Percentiles rank a stretch among this genome's conserved stretches.
Evolutionary conservation across 2,113 vertebrate genomes (phyloP).

Genomic region (Gopherus flavomarginatus): DNA sequence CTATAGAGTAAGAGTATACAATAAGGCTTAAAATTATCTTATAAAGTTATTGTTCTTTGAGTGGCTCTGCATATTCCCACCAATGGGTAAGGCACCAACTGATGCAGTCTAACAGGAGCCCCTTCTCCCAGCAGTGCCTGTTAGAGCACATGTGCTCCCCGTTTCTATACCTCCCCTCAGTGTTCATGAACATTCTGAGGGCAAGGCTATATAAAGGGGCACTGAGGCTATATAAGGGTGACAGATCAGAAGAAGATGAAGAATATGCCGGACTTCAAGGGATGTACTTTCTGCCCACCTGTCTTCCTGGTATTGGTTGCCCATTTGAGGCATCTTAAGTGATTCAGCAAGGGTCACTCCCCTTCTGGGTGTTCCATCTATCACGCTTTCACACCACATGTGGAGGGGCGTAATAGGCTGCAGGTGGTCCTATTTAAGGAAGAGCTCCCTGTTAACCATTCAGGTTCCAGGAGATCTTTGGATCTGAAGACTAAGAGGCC

Average conservation of each 20-base stretch:
- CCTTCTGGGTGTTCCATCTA: not conserved
- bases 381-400: not conserved
- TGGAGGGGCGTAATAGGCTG: not conserved
- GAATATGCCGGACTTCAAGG: not conserved
- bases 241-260: not conserved
- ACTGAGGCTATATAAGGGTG: not conserved
- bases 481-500: not conserved
- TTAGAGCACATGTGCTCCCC: not conserved
- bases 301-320: not conserved
- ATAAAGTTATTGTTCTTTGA: not conserved
- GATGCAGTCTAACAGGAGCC: not conserved
- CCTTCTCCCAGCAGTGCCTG: not conserved
- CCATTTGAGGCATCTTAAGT: not conserved
- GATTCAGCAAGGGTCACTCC: not conserved
- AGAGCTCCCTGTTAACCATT: not conserved
- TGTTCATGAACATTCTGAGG: not conserved
- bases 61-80: not conserved
- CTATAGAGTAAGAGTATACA: not conserved
- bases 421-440: not conserved
- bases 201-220: not conserved
- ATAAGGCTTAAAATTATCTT: not conserved
- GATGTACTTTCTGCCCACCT: not conserved
- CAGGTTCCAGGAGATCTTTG: not conserved
- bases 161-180: not conserved
- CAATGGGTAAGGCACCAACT: not conserved